Conservation (phyloP, 2,113 vertebrate species). For the Carettochelys insculpta region DNA sequence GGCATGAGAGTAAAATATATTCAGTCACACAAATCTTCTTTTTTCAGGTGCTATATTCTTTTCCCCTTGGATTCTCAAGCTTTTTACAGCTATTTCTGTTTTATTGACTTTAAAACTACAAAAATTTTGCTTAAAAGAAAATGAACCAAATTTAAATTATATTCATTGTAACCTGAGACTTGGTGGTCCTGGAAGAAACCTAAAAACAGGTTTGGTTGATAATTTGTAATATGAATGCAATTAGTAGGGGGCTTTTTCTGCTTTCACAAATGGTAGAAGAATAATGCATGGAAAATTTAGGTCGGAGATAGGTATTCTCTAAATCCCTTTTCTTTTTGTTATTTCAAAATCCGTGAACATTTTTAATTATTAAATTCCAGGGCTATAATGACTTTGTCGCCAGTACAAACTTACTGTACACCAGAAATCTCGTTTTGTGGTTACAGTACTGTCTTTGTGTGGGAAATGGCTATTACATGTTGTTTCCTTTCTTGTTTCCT, state of each 20-base stretch:
- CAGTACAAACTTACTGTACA: constrained; percentile 42
- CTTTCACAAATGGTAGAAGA: constrained; percentile 65
- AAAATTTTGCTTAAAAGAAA: constrained; percentile 18
- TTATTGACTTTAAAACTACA: constrained; percentile 1
- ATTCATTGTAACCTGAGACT: constrained; percentile 65
- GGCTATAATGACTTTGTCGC: constrained; percentile 57
- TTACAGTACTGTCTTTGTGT: background rate
- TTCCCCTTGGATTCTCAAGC: constrained; percentile 8
- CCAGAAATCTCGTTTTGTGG: background rate
- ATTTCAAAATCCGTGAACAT: constrained; percentile 36
- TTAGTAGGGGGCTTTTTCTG: constrained; percentile 81
- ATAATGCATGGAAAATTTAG: constrained; percentile 59
- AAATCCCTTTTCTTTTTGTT: constrained; percentile 46
- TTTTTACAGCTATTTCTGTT: constrained; percentile 26
- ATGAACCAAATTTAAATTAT: constrained; percentile 26
- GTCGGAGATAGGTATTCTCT: constrained; percentile 35
- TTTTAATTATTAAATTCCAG: constrained; percentile 50
- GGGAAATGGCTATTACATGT: constrained; percentile 3
- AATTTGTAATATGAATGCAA: constrained; percentile 89
- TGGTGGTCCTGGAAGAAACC: constrained; percentile 90
- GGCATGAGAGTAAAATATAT: background rate
- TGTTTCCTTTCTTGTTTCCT: constrained; percentile 28
- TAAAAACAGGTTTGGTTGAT: constrained; percentile 81
- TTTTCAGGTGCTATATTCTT: background rate
- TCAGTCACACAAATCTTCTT: background rate